Evolutionary conservation across 2,888 invertebrate genomes (phyloP), one percentile per base, ranked within the genome.

Genomic region (Agonopterix heracliana): DNA sequence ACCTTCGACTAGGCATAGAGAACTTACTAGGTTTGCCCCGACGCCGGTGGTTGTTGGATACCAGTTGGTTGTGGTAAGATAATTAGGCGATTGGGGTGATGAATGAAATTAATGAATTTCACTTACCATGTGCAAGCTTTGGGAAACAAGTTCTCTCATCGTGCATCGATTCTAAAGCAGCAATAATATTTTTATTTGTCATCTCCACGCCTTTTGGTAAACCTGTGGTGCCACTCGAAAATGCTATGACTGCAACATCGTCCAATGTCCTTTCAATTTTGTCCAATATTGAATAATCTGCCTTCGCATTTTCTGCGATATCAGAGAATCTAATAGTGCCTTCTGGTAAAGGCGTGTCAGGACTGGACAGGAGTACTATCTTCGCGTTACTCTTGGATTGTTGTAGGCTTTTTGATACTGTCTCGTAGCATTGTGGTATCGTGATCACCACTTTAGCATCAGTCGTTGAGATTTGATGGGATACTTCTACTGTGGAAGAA

Each of bases 151-250:
- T 26, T 26, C 26, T 2, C 26, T 26, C 26, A 26, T 26, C 5
- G 26, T 26, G 1, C 26, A 26, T 26, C 26, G 26, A 26, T 26
- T 64, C 26, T 50, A 67, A 66, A 61, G 91, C 90, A 0, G 88
- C 62, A 0, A 90, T 72, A 5, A 92, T 60, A 71, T 90, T 91
- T 46, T 61, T 78, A 71, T 94, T 91, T 0, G 90, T 87, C 0
- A 94, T 69, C 63, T 91, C 88, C 0, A 94, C 94, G 1, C 93
- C 94, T 85, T 95, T 95, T 0, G 94, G 93, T 41, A 93, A 61
- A 0, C 96, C 96, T 0, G 96, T 96, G 0, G 96, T 96, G 1
- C 95, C 95, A 70, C 95, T 95, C 2, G 96, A 96, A 81, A 93
- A 96, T 0, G 95, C 95, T 49, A 96, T 65, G 14, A 94, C 74